Evolutionary conservation across 2,888 invertebrate species (phyloP).

Genomic region (Eremobia ochroleuca): DNA sequence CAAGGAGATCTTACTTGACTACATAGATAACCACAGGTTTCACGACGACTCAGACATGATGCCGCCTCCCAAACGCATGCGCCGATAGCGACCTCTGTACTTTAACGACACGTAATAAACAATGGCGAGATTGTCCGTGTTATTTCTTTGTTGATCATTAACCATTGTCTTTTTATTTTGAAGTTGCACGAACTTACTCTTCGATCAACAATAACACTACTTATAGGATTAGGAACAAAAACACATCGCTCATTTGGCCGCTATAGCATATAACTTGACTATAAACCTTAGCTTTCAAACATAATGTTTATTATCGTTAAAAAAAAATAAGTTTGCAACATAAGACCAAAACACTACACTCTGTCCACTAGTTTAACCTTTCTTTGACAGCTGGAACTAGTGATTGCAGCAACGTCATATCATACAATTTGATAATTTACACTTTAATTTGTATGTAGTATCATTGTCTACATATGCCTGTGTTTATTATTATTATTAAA

Average conservation of each 20-base stretch:
- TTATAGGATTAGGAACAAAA: background rate
- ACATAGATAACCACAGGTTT: slow-evolving; percentile 93
- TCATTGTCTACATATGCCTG: too few relatives aligned
- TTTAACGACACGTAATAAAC: slow-evolving; percentile 42
- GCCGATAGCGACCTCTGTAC: slow-evolving; percentile 78
- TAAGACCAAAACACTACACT: too few relatives aligned
- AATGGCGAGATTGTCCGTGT: slow-evolving; percentile 49
- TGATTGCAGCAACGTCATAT: too few relatives aligned
- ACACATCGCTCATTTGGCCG: background rate
- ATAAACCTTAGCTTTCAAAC: background rate
- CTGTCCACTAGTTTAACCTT: too few relatives aligned
- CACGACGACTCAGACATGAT: slow-evolving; percentile 93
- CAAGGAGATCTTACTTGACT: slow-evolving; percentile 94
- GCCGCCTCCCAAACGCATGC: slow-evolving; percentile 92
- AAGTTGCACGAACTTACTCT: background rate
- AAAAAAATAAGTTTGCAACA: too few relatives aligned
- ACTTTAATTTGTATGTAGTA: too few relatives aligned
- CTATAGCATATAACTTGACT: too few relatives aligned
- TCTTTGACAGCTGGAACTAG: too few relatives aligned
- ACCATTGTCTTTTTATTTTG: background rate
- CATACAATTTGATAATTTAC: too few relatives aligned
- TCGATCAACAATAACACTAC: background rate
- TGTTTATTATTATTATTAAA: too few relatives aligned
- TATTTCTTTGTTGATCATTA: slow-evolving; percentile 38
- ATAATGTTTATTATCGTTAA: background rate